phyloP scores from a whole-genome alignment of 2,888 invertebrate species.

The Thymelicus acteon region DNA sequence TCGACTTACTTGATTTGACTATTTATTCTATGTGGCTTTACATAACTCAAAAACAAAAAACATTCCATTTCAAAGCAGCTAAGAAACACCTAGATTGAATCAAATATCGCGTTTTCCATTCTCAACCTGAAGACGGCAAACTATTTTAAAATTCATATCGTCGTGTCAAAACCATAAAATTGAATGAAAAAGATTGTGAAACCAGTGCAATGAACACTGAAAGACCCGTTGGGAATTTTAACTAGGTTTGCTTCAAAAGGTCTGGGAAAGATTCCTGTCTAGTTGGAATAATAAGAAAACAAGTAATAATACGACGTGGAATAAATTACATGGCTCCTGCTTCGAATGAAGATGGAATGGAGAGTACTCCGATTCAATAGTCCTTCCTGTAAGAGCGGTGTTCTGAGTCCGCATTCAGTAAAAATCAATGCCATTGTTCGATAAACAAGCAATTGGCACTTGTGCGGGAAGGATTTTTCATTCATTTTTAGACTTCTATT shows the following conservation, averaged over 20 bases:
- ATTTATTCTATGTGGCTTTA: neutral
- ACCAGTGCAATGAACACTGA: conserved; percentile 47
- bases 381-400: conserved; percentile 9
- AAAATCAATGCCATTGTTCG: conserved; percentile 31
- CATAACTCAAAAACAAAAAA: conserved; percentile 1
- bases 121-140: conserved; percentile 17
- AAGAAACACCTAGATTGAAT: conserved; percentile 30
- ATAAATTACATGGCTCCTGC: conserved; percentile 30
- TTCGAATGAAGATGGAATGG: conserved; percentile 27
- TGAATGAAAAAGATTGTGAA: conserved; percentile 50
- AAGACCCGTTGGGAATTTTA: conserved; percentile 46
- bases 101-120: conserved; percentile 23
- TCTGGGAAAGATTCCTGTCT: conserved; percentile 37
- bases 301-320: conserved; percentile 36
- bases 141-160: conserved; percentile 45
- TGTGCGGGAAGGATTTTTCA: neutral
- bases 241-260: conserved; percentile 39
- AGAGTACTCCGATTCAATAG: conserved; percentile 27
- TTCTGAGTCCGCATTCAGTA: conserved; percentile 28
- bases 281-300: conserved; percentile 41
- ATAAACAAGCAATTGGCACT: conserved; percentile 26
- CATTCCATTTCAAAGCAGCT: conserved; percentile 7
- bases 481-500: conserved; percentile 7
- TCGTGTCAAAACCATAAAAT: conserved; percentile 48
- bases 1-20: too few relatives aligned